Evolutionary conservation across 2,113 vertebrate species (phyloP).

Genomic region (Callaeas wilsoni): DNA sequence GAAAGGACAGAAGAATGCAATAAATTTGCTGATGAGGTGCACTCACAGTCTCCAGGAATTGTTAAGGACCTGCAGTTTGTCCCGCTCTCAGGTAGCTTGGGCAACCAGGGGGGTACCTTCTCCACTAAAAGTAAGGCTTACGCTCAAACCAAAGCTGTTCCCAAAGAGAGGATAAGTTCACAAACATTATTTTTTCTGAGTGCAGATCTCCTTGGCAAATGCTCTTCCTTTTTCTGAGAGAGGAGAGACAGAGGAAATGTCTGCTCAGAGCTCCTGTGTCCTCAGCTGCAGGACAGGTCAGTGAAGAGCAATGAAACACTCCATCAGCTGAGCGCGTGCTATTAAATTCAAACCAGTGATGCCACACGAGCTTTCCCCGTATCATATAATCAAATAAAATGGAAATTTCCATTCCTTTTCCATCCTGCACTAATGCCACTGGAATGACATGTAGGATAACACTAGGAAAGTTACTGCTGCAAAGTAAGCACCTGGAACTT

Average conservation of each 20-base stretch:
- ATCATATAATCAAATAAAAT: not conserved
- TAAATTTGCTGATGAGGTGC: not conserved
- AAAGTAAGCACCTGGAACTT: not conserved
- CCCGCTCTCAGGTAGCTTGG: not conserved
- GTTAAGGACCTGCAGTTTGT: not conserved
- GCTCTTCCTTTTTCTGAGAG: not conserved
- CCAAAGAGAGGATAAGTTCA: not conserved
- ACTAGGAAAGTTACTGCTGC: not conserved
- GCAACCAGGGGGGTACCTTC: not conserved
- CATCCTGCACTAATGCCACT: not conserved
- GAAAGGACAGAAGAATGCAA: not conserved
- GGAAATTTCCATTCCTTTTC: not conserved
- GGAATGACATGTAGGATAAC: not conserved
- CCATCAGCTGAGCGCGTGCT: rapidly evolving
- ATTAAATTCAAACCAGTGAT: not conserved
- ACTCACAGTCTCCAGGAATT: not conserved
- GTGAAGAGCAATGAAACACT: not conserved
- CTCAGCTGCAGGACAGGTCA: not conserved
- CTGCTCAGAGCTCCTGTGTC: not conserved
- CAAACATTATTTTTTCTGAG: rapidly evolving
- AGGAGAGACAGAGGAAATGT: not conserved
- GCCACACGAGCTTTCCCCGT: not conserved
- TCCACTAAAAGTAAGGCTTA: not conserved
- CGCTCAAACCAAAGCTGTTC: not conserved
- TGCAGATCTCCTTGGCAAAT: not conserved